Percentiles rank a stretch among this genome's conserved stretches.
Evolutionary conservation across 2,113 vertebrate species (phyloP).

Genomic region (Tautogolabrus adspersus): DNA sequence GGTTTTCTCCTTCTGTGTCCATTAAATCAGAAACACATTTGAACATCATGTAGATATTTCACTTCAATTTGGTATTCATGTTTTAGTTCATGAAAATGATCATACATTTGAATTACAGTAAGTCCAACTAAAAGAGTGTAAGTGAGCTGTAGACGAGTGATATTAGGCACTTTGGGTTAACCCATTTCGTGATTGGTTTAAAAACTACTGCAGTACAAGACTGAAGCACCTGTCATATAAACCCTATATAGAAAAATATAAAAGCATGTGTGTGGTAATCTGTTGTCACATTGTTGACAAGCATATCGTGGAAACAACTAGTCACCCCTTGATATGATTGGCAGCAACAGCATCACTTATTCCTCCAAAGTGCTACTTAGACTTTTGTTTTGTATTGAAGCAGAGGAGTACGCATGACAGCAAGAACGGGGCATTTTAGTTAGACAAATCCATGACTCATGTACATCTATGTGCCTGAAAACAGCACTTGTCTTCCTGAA

Average conservation of each 20-base stretch:
- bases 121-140: not conserved
- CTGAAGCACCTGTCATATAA: not conserved
- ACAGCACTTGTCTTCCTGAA: too few species aligned
- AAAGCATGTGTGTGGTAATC: conserved; percentile 2
- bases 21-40: conserved; percentile 45
- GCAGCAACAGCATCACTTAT: conserved; percentile 7
- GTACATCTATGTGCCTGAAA: not conserved
- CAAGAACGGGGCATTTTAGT: not conserved
- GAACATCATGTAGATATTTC: conserved; percentile 17
- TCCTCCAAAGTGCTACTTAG: conserved; percentile 26
- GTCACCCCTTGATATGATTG: not conserved
- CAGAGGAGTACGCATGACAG: conserved; percentile 24
- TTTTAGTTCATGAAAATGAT: not conserved
- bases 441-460: not conserved
- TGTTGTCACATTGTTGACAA: conserved; percentile 30
- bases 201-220: not conserved
- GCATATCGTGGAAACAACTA: conserved; percentile 24
- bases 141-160: not conserved
- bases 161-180: not conserved
- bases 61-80: conserved; percentile 7
- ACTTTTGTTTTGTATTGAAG: conserved; percentile 37
- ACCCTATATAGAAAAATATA: not conserved
- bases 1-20: conserved; percentile 46
- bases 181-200: not conserved
- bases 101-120: not conserved